phyloP scores from a whole-genome alignment of 2,888 invertebrate genomes.

The Hyposoter dolosus region DNA sequence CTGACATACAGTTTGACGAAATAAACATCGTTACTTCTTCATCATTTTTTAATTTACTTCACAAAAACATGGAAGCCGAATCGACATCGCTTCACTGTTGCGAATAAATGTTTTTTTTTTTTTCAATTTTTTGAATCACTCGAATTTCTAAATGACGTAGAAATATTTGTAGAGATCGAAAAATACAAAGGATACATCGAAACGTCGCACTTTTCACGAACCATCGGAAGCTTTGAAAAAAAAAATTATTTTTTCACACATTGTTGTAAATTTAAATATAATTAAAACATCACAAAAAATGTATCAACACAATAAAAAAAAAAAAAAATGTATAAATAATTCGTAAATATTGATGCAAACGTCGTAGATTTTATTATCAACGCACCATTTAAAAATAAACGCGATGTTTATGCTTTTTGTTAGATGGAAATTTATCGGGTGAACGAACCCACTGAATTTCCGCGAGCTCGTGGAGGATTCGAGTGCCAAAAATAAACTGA shows the following conservation, averaged over 20 bases:
- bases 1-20: constrained; percentile 83
- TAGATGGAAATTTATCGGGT: not conserved
- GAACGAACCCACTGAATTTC: not conserved
- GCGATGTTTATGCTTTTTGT: not conserved
- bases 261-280: too few relatives aligned
- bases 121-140: too few relatives aligned
- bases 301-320: not conserved
- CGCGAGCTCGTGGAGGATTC: not conserved
- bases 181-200: too few relatives aligned
- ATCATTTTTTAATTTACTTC: not conserved
- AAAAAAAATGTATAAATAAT: not conserved
- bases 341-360: not conserved
- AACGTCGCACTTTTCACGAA: too few relatives aligned
- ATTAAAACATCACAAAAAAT: not conserved
- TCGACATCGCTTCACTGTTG: too few relatives aligned
- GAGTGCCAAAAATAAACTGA: not conserved
- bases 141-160: too few relatives aligned
- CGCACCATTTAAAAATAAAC: not conserved
- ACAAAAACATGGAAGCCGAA: too few relatives aligned
- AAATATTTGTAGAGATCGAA: too few relatives aligned
- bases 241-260: too few relatives aligned
- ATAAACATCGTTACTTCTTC: constrained; percentile 74
- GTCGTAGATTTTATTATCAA: not conserved
- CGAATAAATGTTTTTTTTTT: too few relatives aligned
- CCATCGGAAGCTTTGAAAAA: too few relatives aligned